Evolutionary conservation across 2,113 vertebrate genomes (phyloP).

Genomic region (Podilymbus podiceps): DNA sequence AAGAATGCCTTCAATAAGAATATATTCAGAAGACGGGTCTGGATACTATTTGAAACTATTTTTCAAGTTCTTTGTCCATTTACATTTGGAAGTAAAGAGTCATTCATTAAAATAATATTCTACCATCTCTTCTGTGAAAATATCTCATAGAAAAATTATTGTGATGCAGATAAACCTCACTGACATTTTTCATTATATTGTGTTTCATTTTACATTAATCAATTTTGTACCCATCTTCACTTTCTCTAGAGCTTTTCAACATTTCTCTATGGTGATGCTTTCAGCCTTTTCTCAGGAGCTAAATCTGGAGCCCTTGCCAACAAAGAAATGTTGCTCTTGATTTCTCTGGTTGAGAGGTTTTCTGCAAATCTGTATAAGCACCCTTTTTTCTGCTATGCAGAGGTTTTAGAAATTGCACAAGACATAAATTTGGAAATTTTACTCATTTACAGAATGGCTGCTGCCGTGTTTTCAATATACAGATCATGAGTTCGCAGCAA

Average conservation of each 20-base stretch:
- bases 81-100: not conserved
- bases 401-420: not conserved
- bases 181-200: constrained; percentile 17
- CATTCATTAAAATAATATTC: not conserved
- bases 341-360: not conserved
- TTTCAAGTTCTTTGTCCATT: not conserved
- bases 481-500: not conserved
- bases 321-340: not conserved
- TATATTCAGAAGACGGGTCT: not conserved
- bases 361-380: not conserved
- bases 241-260: not conserved
- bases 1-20: not conserved
- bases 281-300: not conserved
- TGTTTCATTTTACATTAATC: constrained; percentile 10
- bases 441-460: not conserved
- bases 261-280: not conserved
- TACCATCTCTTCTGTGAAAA: not conserved
- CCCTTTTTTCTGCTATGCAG: not conserved
- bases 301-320: not conserved
- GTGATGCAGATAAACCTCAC: not conserved
- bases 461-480: not conserved
- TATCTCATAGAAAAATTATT: not conserved
- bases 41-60: not conserved
- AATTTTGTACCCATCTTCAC: not conserved
- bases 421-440: not conserved